These are phyloP conservation scores for Phyllostomus discolor DNA, from an alignment of 2,113 vertebrate species.

Conservation along the genomic window DNA sequence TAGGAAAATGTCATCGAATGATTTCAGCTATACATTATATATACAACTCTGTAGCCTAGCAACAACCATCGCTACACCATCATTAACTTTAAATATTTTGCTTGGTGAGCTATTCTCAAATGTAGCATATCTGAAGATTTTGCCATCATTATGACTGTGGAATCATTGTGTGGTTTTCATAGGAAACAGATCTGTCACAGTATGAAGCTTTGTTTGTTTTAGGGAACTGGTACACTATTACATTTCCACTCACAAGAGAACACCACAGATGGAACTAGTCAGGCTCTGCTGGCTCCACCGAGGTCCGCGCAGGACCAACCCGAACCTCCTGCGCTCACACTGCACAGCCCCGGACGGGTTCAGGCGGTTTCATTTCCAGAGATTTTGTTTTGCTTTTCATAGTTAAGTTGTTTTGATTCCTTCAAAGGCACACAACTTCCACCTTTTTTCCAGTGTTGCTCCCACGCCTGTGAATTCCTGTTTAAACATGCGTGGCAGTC, in stretches of 20 bases:
- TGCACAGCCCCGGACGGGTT: constrained; percentile 65
- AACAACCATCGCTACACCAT: constrained; percentile 54
- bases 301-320: constrained; percentile 58
- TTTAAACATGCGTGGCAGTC: constrained; percentile 93
- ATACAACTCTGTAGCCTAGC: constrained; percentile 74
- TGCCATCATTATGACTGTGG: constrained; percentile 75
- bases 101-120: constrained; percentile 78
- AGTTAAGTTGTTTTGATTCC: constrained; percentile 90
- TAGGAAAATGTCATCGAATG: constrained; percentile 76
- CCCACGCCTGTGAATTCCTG: constrained; percentile 97
- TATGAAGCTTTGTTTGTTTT: constrained; percentile 68
- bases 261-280: constrained; percentile 80
- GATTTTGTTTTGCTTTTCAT: constrained; percentile 49
- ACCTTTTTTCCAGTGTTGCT: constrained; percentile 95
- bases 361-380: constrained; percentile 60
- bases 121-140: constrained; percentile 72
- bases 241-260: constrained; percentile 84
- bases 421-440: constrained; percentile 98
- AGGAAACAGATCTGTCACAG: constrained; percentile 83
- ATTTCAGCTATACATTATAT: constrained; percentile 78
- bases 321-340: constrained; percentile 58
- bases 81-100: constrained; percentile 70
- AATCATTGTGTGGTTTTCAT: constrained; percentile 80
- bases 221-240: constrained; percentile 82
- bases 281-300: constrained; percentile 71